Evolutionary conservation across 2,888 invertebrate species (phyloP), one percentile per base, ranked within the genome.

Genomic region (Dinocampus coccinellae): DNA sequence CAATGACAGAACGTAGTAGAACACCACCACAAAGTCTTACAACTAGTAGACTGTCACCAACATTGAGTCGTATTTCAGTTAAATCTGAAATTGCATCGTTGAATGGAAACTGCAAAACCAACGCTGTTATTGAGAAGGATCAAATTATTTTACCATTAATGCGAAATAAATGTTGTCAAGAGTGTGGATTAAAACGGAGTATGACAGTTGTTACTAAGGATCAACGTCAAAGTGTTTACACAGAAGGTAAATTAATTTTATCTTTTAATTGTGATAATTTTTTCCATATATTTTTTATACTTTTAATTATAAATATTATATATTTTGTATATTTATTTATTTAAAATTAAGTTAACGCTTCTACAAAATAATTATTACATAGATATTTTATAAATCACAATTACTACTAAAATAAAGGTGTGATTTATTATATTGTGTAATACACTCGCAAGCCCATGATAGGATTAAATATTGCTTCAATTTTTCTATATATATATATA

Each of bases 1-100:
- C 88, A 1, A 88, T 88, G 82, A 88, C 88, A 1, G 88, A 89
- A 75, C 83, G 88, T 33, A 85, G 87, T 70, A 80, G 85, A 76
- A 88, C 88, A 4, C 88, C 88, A 0, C 83, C 87, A 1, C 87
- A 86, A 75, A 85, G 86, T 72, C 78, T 86, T 39, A 86, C 84
- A 9, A 81, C 80, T 6, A 83, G 83, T 68, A 79, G 83, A 67
- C 73, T 85, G 9, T 86, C 84, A 3, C 84, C 85, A 3, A 84
- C 81, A 0, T 76, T 83, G 10, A 84, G 82, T 58, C 79, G 80
- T 3, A 79, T 79, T 20, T 83, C 86, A 6, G 81, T 82, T 13
- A 85, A 83, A 64, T 84, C 84, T 7, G 84, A 84, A 74, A 73
- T 82, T 20, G 80, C 78, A n/a, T 66, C 66, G 4, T 72, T 77